Evolutionary conservation across 1,140 invertebrate genomes (phyloP), one percentile per base, ranked within the genome.

Genomic region (Cotesia chilonis): DNA sequence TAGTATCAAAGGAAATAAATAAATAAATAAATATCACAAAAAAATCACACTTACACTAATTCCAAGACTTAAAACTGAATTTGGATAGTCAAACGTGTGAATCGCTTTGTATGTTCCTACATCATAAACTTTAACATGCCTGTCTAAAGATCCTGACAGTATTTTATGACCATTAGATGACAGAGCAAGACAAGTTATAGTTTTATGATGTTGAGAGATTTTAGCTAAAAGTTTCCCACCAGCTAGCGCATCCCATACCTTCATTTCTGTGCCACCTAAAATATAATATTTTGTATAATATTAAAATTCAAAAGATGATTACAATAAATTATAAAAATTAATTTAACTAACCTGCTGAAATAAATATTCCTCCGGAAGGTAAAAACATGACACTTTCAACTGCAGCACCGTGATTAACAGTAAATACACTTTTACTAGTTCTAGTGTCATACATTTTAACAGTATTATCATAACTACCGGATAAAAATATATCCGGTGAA

Each of bases 61-160:
- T 73, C 91, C 96, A 78, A 98, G 85, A 85, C 95, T 97, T 4
- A 98, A 88, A 63, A 99, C 90, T 35, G 95, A 91, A 88, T 96
- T 97, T 5, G 96, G 93, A 84, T 95, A 98, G 81, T 95, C 93
- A 28, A 98, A 88, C 10, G 94, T 94, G 79, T 98, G 94, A 9
- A 98, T 92, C 2, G 93, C 89, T 87, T 95, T 93, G 81, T 96
- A 98, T 1, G 92, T 93, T 68, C 91, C 89, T 60, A 95, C 89
- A 83, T 98, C 94, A 86, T 97, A 98, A 76, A 99, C 92, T 89
- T 98, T 98, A 0, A 99, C 93, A 87, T 98, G 95, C 77, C 94
- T 91, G 82, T 99, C 98, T 57, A 99, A 87, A 2, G 95, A 96
- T 4, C 92, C 95, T 6, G 96, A 98, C 74, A 99, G 81, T 51